Evolutionary conservation across 2,113 vertebrate species (phyloP).

Genomic region (Macquaria ambigua): DNA sequence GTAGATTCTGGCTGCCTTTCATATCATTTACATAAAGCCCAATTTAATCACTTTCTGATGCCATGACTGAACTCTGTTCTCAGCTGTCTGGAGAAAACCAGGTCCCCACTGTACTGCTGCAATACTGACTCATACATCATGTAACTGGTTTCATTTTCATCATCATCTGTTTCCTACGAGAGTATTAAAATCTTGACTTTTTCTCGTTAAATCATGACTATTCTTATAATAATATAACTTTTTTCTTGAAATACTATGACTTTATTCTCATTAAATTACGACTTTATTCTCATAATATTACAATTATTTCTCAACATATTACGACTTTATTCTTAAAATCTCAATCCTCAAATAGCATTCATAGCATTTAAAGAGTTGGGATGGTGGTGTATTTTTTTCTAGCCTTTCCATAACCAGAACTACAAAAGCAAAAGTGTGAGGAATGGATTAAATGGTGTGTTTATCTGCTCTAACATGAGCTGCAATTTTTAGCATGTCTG

Average conservation of each 20-base stretch:
- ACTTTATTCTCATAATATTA: neutral
- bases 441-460: neutral
- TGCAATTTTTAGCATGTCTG: neutral
- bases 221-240: too few species aligned
- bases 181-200: too few species aligned
- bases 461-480: neutral
- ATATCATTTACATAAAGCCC: constrained; percentile 2
- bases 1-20: neutral
- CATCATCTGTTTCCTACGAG: too few species aligned
- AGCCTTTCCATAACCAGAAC: neutral
- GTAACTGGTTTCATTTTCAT: constrained; percentile 1
- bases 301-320: neutral
- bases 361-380: neutral
- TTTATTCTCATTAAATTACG: neutral
- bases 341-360: neutral
- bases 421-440: too few species aligned
- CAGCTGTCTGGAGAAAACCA: neutral
- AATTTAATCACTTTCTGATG: neutral
- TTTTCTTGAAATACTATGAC: neutral
- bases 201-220: neutral
- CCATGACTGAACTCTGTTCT: neutral
- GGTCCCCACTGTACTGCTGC: constrained; percentile 4
- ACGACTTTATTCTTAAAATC: neutral
- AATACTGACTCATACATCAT: neutral
- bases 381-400: neutral